Evolutionary conservation across 2,888 invertebrate species (phyloP), one percentile per base, ranked within the genome.

Genomic region (Dusona sp.): DNA sequence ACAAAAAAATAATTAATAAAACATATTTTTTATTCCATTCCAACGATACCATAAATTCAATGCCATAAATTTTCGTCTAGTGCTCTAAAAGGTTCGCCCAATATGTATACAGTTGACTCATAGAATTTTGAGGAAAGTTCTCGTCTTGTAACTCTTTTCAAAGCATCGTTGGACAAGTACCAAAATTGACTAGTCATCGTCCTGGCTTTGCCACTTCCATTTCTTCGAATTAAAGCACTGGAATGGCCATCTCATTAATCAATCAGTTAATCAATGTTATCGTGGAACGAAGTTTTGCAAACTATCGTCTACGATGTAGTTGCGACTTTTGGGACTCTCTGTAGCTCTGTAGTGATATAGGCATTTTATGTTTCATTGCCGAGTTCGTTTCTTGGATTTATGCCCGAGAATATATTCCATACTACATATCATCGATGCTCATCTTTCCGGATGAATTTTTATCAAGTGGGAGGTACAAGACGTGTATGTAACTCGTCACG

Each of bases 361-460:
- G 11, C 68, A 45, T 42, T 2, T 48, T 67, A 67, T 42, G 38
- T 85, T 81, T 85, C 57, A 81, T 85, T 78, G 65, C 48, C 73
- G 73, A 68, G 45, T 42, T 78, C 9, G 57, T 57, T 77, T n/a
- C 65, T 51, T 51, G 29, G 54, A 8, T 42, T 64, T 33, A 54
- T 48, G 48, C 68, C 68, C 38, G 13, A 68, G 70, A 19, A 19
- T 72, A 74, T 38, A 64, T 54, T 33, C 9, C 36, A n/a, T 19
- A n/a, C 3, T 61, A 64, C 65, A 22, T 29, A 61, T 61, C 61
- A 61, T 19, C 61, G 11, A 42, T 25, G 77, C 33, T 48, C 72
- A 77, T 81, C 80, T 77, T 85, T 77, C 70, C 84, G 64, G 65
- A 77, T 80, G 72, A 77, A 80, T 84, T 84, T 84, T 72, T 72